Percentiles rank a stretch among this genome's conserved stretches.
Evolutionary conservation across 2,888 invertebrate genomes (phyloP).

Genomic region (Cerceris rybyensis): DNA sequence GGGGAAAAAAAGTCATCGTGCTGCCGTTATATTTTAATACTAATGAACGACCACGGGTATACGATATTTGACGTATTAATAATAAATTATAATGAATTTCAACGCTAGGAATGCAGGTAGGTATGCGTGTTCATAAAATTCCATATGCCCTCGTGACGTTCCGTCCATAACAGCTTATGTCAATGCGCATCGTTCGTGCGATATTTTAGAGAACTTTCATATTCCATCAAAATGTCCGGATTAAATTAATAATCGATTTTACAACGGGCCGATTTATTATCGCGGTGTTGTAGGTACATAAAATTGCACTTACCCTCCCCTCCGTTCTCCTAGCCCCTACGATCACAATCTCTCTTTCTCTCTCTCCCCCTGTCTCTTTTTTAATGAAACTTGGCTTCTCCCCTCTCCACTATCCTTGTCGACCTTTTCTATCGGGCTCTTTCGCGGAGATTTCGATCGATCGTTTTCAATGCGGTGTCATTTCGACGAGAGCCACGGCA

Average conservation of each 20-base stretch:
- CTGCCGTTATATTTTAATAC: slow-evolving; percentile 24
- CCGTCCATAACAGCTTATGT: slow-evolving; percentile 31
- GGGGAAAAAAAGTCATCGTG: slow-evolving; percentile 1
- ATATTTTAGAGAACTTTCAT: slow-evolving; percentile 39
- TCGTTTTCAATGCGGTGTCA: slow-evolving; percentile 56
- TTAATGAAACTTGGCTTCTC: neutral
- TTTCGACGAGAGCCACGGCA: slow-evolving; percentile 47
- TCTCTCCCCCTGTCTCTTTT: too few relatives aligned
- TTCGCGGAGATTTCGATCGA: slow-evolving; percentile 51
- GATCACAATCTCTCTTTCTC: too few relatives aligned
- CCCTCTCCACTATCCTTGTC: slow-evolving; percentile 11
- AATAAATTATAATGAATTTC: slow-evolving; percentile 51
- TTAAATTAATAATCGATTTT: slow-evolving; percentile 57
- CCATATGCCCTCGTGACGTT: slow-evolving; percentile 21
- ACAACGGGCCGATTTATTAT: slow-evolving; percentile 40
- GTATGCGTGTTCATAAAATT: slow-evolving; percentile 37
- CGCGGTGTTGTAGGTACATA: slow-evolving; percentile 31
- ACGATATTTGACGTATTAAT: slow-evolving; percentile 41
- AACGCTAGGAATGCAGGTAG: slow-evolving; percentile 43
- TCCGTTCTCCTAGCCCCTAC: neutral
- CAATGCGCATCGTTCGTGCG: slow-evolving; percentile 26
- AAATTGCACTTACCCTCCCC: slow-evolving; percentile 46
- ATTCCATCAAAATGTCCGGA: slow-evolving; percentile 30
- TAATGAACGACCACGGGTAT: slow-evolving; percentile 1
- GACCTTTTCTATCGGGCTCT: slow-evolving; percentile 15